A percentile compares a stretch with the other conserved stretches of the same genome.
Conservation (phyloP, 1,140 invertebrate genomes). For the Neodiprion fabricii region DNA sequence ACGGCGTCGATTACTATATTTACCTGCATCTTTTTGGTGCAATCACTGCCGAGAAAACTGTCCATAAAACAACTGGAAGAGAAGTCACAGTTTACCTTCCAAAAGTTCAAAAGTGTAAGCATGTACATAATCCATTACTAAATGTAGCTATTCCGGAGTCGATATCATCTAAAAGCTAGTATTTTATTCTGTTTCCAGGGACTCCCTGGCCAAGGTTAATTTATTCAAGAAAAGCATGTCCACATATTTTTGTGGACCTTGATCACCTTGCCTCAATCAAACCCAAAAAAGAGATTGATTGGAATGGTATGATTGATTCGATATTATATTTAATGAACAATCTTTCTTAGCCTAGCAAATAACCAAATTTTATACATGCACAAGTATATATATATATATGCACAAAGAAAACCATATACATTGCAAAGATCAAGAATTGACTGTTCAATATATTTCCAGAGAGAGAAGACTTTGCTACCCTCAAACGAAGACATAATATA, state of each 20-base stretch:
- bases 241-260: background rate
- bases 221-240: background rate
- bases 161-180: background rate
- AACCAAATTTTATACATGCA: background rate
- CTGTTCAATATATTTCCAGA: slow-evolving; percentile 1
- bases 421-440: background rate
- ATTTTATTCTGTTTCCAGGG: background rate
- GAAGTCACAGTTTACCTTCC: slow-evolving; percentile 50
- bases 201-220: background rate
- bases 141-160: background rate
- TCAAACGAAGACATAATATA: slow-evolving; percentile 37
- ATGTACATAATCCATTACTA: slow-evolving; percentile 2
- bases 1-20: slow-evolving; percentile 41
- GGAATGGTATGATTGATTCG: background rate
- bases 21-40: slow-evolving; percentile 49
- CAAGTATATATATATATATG: background rate
- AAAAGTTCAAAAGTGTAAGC: slow-evolving; percentile 51
- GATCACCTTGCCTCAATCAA: background rate
- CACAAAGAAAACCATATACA: slow-evolving; percentile 1
- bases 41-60: slow-evolving; percentile 47
- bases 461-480: slow-evolving; percentile 32
- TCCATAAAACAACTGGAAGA: slow-evolving; percentile 42
- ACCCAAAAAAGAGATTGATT: background rate
- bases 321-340: background rate
- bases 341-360: background rate